Evolutionary conservation across 2,797 vertebrate genomes (phyloP), one percentile per base, ranked within the genome.

Genomic region (Phylloscopus collybita): DNA sequence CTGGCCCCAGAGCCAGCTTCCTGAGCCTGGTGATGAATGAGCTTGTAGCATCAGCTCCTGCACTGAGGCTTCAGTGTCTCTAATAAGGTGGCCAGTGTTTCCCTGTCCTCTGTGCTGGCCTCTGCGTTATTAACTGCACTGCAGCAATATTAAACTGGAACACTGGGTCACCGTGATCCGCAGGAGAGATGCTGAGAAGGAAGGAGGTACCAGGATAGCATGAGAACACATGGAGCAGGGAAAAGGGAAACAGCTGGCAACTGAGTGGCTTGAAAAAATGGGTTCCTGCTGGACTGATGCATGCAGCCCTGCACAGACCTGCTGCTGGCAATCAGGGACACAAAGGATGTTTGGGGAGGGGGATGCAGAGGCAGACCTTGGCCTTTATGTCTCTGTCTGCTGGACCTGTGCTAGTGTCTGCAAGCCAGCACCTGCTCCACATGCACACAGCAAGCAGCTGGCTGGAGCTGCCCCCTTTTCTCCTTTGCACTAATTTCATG

Each of bases 21-120:
- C 65, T 3, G 59, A 88, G 79, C 42, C 88, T 75, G 75, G 62
- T 97, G 96, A 97, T 97, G 82, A 94, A 97, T 96, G 94, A 97
- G 76, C 36, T 83, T 82, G 67, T 91, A 90, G 88, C 36, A 22
- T 60, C 42, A 92, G 86, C 84, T 89, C 54, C 88, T 96, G 92
- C 86, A 42, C 86, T 42, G 89, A 83, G 92, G 76, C 75, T 93
- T 95, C 89, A 81, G 95, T 26, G 34, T 81, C 88, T 95, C 65
- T 96, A 95, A 95, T 96, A 94, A 94, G 59, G 81, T 82, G 61
- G 69, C 59, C 92, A 66, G 87, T 23, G 4, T 93, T 85, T 84
- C 92, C 76, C 81, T 76, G 66, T 89, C 90, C 49, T 91, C 79
- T 81, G 59, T 0, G 9, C 76, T 16, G 21, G 64, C 50, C 61